A percentile compares a stretch with the other conserved stretches of the same genome.
These are phyloP conservation scores for Macroteleia sp. DNA, from an alignment of 2,888 invertebrate species.

Conservation along the genomic window DNA sequence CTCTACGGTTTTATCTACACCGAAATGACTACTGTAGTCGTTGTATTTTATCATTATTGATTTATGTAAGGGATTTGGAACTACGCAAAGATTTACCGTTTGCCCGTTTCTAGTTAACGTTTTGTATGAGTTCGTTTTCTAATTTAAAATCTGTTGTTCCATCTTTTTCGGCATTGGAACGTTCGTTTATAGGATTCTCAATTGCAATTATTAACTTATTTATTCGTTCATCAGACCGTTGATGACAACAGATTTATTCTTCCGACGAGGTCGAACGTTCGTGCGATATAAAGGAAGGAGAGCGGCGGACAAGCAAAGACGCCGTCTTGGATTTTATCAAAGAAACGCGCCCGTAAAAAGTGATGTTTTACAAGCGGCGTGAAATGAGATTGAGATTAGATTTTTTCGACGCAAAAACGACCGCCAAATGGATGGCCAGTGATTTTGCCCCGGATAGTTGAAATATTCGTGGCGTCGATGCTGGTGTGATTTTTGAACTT, in stretches of 20 bases:
- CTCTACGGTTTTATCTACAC: too few species aligned
- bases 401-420: slow-evolving; percentile 28
- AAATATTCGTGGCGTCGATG: slow-evolving; percentile 27
- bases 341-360: slow-evolving; percentile 22
- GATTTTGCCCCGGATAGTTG: slow-evolving; percentile 31
- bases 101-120: too few species aligned
- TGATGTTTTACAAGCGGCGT: slow-evolving; percentile 23
- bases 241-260: slow-evolving; percentile 44
- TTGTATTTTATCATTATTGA: too few species aligned
- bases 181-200: too few species aligned
- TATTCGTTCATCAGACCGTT: too few species aligned
- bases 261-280: neutral
- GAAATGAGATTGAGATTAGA: slow-evolving; percentile 47
- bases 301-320: neutral
- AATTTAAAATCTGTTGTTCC: too few species aligned
- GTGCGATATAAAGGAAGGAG: neutral
- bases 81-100: too few species aligned
- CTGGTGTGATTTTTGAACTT: slow-evolving; percentile 31
- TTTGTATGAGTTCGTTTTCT: too few species aligned
- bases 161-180: too few species aligned
- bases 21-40: too few species aligned
- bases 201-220: too few species aligned
- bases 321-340: slow-evolving; percentile 26
- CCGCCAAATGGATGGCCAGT: slow-evolving; percentile 9
- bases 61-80: too few species aligned